A percentile compares a stretch with the other conserved stretches of the same genome.
phyloP scores from a whole-genome alignment of 2,113 vertebrate genomes.

The Danionella cerebrum region DNA sequence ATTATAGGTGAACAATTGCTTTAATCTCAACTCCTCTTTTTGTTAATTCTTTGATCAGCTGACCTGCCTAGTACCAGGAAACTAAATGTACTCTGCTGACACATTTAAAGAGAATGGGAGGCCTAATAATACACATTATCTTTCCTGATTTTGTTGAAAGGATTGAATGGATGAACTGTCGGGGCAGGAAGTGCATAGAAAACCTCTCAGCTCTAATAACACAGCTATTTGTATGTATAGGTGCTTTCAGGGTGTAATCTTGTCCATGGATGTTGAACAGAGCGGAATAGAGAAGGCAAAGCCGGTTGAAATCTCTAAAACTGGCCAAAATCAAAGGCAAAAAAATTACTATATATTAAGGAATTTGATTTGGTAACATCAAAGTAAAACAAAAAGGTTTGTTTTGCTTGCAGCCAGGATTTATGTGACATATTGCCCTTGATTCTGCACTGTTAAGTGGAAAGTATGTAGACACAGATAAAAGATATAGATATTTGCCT shows the following conservation, averaged over 20 bases:
- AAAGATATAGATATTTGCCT: too few species aligned
- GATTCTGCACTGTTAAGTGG: too few species aligned
- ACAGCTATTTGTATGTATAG: conserved; percentile 11
- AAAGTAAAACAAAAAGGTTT: conserved; percentile 3
- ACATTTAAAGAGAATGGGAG: background rate
- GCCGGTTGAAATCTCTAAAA: conserved; percentile 10
- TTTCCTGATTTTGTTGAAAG: conserved; percentile 15
- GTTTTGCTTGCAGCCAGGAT: conserved; percentile 5
- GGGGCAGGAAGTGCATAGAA: conserved; percentile 1
- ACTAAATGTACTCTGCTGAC: conserved; percentile 2
- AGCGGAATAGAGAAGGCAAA: background rate
- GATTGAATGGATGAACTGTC: conserved; percentile 9
- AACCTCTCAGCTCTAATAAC: conserved; percentile 15
- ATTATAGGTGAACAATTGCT: background rate
- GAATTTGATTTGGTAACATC: conserved; percentile 21
- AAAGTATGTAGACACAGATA: too few species aligned
- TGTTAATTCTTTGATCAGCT: background rate
- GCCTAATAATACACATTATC: conserved; percentile 15
- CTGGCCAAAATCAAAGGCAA: conserved; percentile 20
- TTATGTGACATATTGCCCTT: background rate
- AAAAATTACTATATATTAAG: conserved; percentile 7
- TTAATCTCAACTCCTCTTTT: background rate
- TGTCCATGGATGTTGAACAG: background rate
- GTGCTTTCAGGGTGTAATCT: conserved; percentile 21
- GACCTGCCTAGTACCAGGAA: background rate